A percentile compares a stretch with the other conserved stretches of the same genome.
These are phyloP conservation scores for Calephelis nemesis DNA, from an alignment of 1,140 invertebrate genomes.

Conservation along the genomic window DNA sequence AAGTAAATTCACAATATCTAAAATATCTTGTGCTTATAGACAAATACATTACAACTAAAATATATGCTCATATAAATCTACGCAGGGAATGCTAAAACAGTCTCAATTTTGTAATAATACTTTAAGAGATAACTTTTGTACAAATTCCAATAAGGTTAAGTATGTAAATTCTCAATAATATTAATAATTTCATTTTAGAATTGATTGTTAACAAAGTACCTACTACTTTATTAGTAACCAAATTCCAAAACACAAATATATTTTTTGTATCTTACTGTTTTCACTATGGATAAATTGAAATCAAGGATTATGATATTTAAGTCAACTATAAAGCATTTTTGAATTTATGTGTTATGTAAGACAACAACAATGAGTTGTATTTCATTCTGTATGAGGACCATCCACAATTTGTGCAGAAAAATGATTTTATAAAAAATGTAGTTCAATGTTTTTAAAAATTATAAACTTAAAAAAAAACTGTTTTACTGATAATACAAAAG, in stretches of 20 bases:
- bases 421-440: no score
- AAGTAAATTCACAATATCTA: conserved; percentile 29
- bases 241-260: background rate
- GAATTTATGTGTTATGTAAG: background rate
- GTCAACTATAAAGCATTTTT: background rate
- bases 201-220: no score
- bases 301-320: background rate
- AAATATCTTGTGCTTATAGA: conserved; percentile 27
- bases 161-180: no score
- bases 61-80: conserved; percentile 30
- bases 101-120: conserved; percentile 27
- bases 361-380: no score
- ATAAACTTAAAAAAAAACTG: no score
- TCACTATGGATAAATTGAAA: conserved; percentile 5
- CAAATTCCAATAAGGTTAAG: no score
- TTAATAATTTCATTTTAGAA: no score
- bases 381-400: no score
- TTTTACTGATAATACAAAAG: no score
- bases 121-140: background rate
- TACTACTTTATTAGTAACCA: background rate
- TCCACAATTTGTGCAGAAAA: no score
- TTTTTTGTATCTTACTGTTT: background rate
- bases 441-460: no score
- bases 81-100: conserved; percentile 40
- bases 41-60: conserved; percentile 35